Base-by-base conservation (phyloP, 1,140 invertebrate species). In the Trachelipus rathkii region DNA sequence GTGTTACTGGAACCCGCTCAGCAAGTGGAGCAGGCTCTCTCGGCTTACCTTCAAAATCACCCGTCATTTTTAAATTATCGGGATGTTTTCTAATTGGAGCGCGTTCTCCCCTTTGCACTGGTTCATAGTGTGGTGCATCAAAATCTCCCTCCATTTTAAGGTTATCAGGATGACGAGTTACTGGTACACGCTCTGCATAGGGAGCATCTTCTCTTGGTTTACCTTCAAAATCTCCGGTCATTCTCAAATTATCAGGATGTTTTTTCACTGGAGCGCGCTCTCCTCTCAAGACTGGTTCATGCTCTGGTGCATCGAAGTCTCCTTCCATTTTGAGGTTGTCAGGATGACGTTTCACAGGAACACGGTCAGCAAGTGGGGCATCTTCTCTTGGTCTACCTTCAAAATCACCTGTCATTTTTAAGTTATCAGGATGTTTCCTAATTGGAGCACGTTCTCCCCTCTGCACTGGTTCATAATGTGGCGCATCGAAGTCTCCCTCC, bases 41-140 rank as follows among this genome's bases (percentile, higher is more conserved):
- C 46, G 72, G 68, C 44, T 79, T 82, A 8, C 79, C 77, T 66
- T 76, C 44, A 77, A 92, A 83, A 86, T 91, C 88, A 9, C 89
- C 89, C 82, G 89, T 19, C 76, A 89, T 87, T 8, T 83, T 83
- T 0, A 92, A 82, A 80, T 88, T 87, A 74, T 88, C 87, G 76
- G 84, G 78, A 79, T 89, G 82, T 74, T 81, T 86, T 33, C 84
- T 85, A 0, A 85, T 82, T 10, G 83, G 81, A 2, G 84, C 82
- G 68, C 88, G 82, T 77, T 89, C 87, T 33, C 84, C 86, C 9
- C 66, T 46, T n/a, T 73, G 72, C 6, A 70, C 78, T 11, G 73
- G 44, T 21, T 79, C 73, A 43, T 85, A 83, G 67, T 77, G 74
- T 70, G 81, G 71, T 24, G 83, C 83, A 8, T 83, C 82, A 10